These are phyloP conservation scores for Gallinago solitaria DNA, from an alignment of 2,797 vertebrate genomes.

Conservation along the genomic window DNA sequence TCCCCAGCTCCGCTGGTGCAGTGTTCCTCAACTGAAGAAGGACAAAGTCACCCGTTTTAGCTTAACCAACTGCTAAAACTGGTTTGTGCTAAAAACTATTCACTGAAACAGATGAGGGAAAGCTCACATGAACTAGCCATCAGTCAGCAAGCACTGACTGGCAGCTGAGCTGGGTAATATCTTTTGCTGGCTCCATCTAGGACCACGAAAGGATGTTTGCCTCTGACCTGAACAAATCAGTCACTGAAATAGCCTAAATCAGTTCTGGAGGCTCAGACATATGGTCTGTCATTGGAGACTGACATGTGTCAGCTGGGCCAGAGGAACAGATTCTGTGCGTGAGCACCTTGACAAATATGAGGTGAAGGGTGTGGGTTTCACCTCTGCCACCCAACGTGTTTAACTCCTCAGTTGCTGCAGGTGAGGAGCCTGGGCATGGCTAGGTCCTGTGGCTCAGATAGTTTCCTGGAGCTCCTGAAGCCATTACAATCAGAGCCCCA, in stretches of 20 bases:
- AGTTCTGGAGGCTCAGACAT: neutral
- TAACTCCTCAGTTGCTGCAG: neutral
- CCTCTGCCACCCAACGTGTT: neutral
- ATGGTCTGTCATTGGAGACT: neutral
- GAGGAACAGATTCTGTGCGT: neutral
- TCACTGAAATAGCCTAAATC: neutral
- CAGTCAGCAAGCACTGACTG: neutral
- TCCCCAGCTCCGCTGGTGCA: neutral
- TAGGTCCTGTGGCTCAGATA: neutral
- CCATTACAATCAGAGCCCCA: neutral
- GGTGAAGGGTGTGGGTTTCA: neutral
- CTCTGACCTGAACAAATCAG: neutral
- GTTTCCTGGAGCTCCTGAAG: neutral
- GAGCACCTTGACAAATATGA: neutral
- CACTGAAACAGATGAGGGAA: neutral
- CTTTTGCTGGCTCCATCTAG: neutral
- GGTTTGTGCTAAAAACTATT: neutral
- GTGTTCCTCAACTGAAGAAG: neutral
- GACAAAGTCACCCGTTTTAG: neutral
- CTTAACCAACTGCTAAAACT: neutral
- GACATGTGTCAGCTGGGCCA: neutral
- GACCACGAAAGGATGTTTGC: slow-evolving; percentile 1
- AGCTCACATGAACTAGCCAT: neutral
- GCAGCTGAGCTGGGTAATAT: neutral
- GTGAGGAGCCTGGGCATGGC: neutral